Base-by-base conservation (phyloP, 2,888 invertebrate genomes). In the Yponomeuta evonymella region DNA sequence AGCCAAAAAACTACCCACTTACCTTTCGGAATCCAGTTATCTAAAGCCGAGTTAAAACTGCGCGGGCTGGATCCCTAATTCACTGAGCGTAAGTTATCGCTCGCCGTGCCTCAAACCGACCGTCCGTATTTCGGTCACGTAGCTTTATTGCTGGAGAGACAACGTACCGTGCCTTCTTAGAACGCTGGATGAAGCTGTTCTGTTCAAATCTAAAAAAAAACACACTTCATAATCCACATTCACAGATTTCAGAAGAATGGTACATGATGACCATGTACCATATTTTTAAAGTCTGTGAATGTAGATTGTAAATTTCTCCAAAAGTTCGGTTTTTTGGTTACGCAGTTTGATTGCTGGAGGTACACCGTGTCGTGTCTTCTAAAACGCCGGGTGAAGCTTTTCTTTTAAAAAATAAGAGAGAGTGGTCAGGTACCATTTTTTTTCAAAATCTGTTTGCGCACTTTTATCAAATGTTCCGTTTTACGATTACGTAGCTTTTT, bases 71-170 rank as follows among this genome's bases (percentile, higher is more conserved):
- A 15, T 12, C 33, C 67, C 36, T 67, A 67, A 67, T 67, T 67
- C 67, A 67, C 67, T 67, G 67, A 67, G 43, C 67, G 51, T 58
- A 58, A 58, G 51, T 58, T 58, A 58, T 58, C 51, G 51, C 51
- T 58, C 51, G 51, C 51, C 51, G 51, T 58, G 51, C 15, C 51
- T 58, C 51, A 58, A 58, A 67, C 10, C 67, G 36, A 36, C 67
- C 67, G 36, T 67, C 48, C 36, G 29, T 67, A 67, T 67, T 67
- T 67, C 43, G 48, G 11, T 67, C 67, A 67, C 67, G 67, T 67
- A 33, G 67, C 51, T 58, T 58, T 58, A 58, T 58, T 58, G 51
- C 51, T 58, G 51, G 15, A 15, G 15, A 12, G 15, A 58, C 51
- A 58, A 2, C 51, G 51, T 58, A 3, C 6, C 51, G 3, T 15